Evolutionary conservation across 2,888 invertebrate species (phyloP).

Genomic region (Arge pagana): DNA sequence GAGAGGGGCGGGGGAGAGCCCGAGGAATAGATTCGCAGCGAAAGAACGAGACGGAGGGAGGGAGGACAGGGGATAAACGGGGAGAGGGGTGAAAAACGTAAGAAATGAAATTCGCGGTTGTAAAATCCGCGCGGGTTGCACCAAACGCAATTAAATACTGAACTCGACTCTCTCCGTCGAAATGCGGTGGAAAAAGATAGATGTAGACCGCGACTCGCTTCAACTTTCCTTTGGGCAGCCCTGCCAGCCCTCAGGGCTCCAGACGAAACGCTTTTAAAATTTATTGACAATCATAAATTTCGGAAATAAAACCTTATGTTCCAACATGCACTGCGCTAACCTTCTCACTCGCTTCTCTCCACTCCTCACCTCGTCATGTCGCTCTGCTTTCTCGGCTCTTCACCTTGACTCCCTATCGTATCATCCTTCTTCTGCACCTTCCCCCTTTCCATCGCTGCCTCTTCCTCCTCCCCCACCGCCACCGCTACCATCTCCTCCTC

Average conservation of each 20-base stretch:
- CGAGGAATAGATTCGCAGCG: constrained; percentile 20
- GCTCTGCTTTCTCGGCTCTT: too few relatives aligned
- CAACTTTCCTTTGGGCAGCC: constrained; percentile 52
- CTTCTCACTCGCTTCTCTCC: constrained; percentile 36
- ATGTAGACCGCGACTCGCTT: constrained; percentile 32
- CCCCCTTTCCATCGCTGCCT: too few relatives aligned
- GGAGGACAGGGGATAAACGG: background rate
- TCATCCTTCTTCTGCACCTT: too few relatives aligned
- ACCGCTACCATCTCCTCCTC: constrained; percentile 27
- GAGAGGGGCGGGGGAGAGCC: constrained; percentile 23
- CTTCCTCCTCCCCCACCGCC: constrained; percentile 21
- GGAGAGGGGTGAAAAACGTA: constrained; percentile 16
- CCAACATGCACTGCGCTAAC: constrained; percentile 30
- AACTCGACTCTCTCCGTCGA: constrained; percentile 45
- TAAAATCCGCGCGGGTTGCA: constrained; percentile 53
- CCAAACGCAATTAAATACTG: constrained; percentile 55
- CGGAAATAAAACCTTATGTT: constrained; percentile 60
- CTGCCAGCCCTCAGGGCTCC: constrained; percentile 57
- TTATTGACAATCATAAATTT: constrained; percentile 60
- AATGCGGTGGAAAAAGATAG: constrained; percentile 29
- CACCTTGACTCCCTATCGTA: constrained; percentile 11
- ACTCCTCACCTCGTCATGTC: too few relatives aligned
- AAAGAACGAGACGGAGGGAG: constrained; percentile 23
- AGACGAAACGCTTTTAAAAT: constrained; percentile 60
- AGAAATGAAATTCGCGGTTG: constrained; percentile 51